phyloP scores from a whole-genome alignment of 2,113 vertebrate genomes.

The Ploceus nigricollis region DNA sequence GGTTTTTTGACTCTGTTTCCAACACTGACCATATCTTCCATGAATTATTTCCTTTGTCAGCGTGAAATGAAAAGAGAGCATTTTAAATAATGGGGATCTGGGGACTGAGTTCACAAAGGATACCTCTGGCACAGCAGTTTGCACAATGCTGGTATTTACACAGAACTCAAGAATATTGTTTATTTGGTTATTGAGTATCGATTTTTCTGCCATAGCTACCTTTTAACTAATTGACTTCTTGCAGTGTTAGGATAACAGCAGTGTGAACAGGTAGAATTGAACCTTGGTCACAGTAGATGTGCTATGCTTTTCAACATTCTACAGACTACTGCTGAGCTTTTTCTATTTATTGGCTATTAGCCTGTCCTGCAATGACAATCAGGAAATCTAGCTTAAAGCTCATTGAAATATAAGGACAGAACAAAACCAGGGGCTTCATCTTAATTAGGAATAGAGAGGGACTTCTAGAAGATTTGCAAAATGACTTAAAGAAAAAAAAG shows the following conservation, averaged over 20 bases:
- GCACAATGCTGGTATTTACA: background rate
- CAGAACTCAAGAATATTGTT: background rate
- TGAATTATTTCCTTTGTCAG: background rate
- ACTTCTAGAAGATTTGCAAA: background rate
- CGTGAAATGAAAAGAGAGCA: background rate
- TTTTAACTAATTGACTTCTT: conserved; percentile 23
- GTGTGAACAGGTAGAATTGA: background rate
- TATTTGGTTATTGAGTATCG: background rate
- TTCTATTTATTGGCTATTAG: background rate
- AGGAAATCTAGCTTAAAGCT: background rate
- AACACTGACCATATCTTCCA: background rate
- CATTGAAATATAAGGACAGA: background rate
- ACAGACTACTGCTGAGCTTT: background rate
- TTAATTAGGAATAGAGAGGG: background rate
- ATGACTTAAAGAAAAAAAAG: background rate
- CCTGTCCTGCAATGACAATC: background rate
- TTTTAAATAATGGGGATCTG: background rate
- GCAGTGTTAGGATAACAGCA: background rate
- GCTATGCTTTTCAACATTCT: background rate
- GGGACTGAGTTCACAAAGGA: background rate
- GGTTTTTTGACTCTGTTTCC: background rate
- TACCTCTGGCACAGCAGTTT: background rate
- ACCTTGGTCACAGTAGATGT: background rate
- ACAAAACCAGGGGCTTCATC: background rate
- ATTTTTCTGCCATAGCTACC: background rate